These are phyloP conservation scores for Sebastes nivosus DNA, from an alignment of 2,797 vertebrate species.

Conservation along the genomic window DNA sequence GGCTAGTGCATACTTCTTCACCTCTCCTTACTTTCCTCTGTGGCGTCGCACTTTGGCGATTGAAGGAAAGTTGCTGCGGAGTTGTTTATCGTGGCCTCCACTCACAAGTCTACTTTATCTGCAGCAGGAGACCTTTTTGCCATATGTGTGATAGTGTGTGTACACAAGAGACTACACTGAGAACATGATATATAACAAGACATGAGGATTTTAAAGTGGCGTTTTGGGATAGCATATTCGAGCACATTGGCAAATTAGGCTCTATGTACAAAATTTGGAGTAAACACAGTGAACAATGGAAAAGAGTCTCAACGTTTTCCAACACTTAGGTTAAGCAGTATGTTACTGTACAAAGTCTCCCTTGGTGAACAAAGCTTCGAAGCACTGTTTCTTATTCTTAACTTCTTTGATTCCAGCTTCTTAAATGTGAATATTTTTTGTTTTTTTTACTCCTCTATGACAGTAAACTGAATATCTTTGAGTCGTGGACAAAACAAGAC, in stretches of 20 bases:
- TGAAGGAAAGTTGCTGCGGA: neutral
- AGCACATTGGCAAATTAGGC: neutral
- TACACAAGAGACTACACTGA: neutral
- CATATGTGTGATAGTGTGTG: neutral
- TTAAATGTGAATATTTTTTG: too few species aligned
- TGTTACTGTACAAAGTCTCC: neutral
- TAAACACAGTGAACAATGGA: neutral
- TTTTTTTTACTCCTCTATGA: too few species aligned
- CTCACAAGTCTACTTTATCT: neutral
- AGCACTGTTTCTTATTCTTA: neutral
- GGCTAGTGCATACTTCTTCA: neutral
- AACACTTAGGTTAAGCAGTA: neutral
- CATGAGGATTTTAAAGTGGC: neutral
- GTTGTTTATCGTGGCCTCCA: slow-evolving; percentile 3
- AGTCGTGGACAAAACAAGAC: too few species aligned
- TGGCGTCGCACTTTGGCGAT: neutral
- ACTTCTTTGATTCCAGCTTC: too few species aligned
- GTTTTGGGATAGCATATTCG: neutral
- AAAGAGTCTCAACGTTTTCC: neutral
- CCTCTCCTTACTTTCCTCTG: neutral
- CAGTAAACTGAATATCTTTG: too few species aligned
- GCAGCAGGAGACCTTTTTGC: neutral
- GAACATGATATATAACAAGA: neutral
- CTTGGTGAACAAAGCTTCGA: neutral
- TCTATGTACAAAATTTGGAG: neutral